Conservation (phyloP, 2,113 vertebrate genomes). For the Zapornia atra region DNA sequence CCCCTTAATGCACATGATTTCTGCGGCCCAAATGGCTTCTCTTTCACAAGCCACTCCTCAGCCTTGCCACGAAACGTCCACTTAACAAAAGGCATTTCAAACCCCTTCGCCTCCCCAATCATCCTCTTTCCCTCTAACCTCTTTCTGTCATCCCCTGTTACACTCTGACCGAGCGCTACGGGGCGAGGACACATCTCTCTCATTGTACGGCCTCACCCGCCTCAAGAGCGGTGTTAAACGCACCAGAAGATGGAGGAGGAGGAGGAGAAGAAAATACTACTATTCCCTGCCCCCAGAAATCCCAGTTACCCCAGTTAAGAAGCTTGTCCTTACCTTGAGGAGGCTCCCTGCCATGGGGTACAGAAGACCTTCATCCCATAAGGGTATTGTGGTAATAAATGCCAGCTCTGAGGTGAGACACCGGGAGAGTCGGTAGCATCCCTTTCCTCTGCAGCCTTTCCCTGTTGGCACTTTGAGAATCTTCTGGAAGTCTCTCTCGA, state of each 20-base stretch:
- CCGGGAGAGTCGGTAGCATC: background rate
- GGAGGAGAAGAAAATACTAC: no score
- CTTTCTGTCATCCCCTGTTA: constrained; percentile 50
- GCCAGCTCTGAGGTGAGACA: background rate
- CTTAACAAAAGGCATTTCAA: constrained; percentile 22
- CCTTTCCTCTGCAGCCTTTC: background rate
- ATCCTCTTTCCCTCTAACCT: constrained; percentile 9
- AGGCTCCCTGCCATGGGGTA: background rate
- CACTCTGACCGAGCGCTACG: background rate
- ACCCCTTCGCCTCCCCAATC: background rate
- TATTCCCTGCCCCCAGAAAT: accelerated
- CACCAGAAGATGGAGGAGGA: background rate
- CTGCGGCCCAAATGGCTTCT: background rate
- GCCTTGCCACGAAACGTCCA: background rate
- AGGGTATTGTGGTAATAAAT: background rate
- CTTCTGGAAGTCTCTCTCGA: background rate
- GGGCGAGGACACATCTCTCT: background rate
- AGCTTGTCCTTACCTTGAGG: background rate
- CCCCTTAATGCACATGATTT: constrained; percentile 1
- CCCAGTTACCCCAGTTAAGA: no score
- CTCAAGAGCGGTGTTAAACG: background rate
- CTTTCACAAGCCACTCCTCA: background rate
- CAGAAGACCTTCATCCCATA: background rate
- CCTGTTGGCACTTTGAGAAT: background rate
- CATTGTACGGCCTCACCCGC: background rate